Evolutionary conservation across 2,797 vertebrate species (phyloP).

Genomic region (Brotogeris chrysoptera): DNA sequence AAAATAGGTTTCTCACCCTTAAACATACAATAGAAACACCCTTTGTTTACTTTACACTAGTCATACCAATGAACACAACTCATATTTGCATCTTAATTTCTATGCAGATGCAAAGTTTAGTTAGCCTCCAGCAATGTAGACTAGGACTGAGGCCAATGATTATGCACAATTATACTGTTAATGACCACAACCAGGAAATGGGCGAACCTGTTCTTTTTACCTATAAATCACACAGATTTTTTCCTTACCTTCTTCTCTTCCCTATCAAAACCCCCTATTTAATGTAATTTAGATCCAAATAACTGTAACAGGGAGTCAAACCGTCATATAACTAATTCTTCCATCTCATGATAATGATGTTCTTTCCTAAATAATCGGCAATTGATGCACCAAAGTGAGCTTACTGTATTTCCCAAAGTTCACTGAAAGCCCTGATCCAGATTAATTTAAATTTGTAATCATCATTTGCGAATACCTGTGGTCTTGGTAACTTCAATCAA

Average conservation of each 20-base stretch:
- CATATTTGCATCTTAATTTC: slow-evolving; percentile 63
- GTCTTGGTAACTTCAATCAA: not conserved
- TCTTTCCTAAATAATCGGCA: not conserved
- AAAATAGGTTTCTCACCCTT: slow-evolving; percentile 50
- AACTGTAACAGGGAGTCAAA: not conserved
- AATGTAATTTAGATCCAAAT: not conserved
- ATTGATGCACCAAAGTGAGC: not conserved
- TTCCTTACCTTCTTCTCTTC: not conserved
- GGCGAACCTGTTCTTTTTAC: not conserved
- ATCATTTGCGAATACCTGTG: not conserved
- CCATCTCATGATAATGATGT: not conserved
- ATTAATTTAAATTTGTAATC: not conserved
- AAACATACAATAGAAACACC: slow-evolving; percentile 37
- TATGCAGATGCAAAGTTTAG: slow-evolving; percentile 37
- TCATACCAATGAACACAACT: slow-evolving; percentile 47
- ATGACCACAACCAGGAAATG: slow-evolving; percentile 20
- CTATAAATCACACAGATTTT: not conserved
- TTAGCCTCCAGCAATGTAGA: slow-evolving; percentile 8
- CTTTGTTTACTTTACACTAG: slow-evolving; percentile 55
- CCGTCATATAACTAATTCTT: not conserved
- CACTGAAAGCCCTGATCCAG: not conserved
- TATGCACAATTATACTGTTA: slow-evolving; percentile 29
- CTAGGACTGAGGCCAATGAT: slow-evolving; percentile 21
- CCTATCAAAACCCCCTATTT: not conserved
- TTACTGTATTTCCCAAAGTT: not conserved